Base-by-base conservation (phyloP, 2,797 vertebrate genomes). In the Erethizon dorsatum region DNA sequence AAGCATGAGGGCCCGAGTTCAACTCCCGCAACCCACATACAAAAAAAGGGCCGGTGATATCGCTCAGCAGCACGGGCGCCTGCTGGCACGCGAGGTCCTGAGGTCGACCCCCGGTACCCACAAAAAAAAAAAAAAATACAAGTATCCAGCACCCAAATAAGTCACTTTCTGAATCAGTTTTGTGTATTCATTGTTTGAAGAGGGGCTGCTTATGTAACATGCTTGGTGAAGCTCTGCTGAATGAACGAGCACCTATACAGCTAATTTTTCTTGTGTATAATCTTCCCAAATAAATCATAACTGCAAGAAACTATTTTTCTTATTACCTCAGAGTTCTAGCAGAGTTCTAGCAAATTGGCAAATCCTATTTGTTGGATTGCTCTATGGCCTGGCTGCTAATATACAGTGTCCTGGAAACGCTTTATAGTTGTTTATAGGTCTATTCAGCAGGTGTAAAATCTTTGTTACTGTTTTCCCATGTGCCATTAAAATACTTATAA, bases 401-500 rank as follows among this genome's bases (percentile, higher is more conserved):
- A 45, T 52, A n/a, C 10, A 12, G 61, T 93, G 31, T 67, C 80
- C 73, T 50, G 41, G 47, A 91, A 83, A 79, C 20, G 79, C 31
- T 54, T 79, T 20, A 13, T 47, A n/a, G 14, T 24, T 75, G 71
- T 47, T 75, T 31, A 50, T 77, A 50, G 73, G 28, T 88, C 31
- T 61, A 0, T 85, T 82, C 17, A 11, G 31, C 57, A 77, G 54
- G 31, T 52, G 3, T 52, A 57, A 61, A 63, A 61, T 90, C 83
- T 91, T 83, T 65, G 50, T 65, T 85, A 52, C n/a, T 80, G 4
- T 89, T 85, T 90, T 77, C 80, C 20, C 41, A 20, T 4, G 0
- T 83, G 50, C 17, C 91, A 33, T 65, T 91, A 85, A 87, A 91
- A 80, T 83, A n/a, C 69, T 65, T 93, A 63, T 89, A 63, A 87